These are phyloP conservation scores for Pelecanoides urinatrix DNA, from an alignment of 2,113 vertebrate genomes.

Conservation along the genomic window DNA sequence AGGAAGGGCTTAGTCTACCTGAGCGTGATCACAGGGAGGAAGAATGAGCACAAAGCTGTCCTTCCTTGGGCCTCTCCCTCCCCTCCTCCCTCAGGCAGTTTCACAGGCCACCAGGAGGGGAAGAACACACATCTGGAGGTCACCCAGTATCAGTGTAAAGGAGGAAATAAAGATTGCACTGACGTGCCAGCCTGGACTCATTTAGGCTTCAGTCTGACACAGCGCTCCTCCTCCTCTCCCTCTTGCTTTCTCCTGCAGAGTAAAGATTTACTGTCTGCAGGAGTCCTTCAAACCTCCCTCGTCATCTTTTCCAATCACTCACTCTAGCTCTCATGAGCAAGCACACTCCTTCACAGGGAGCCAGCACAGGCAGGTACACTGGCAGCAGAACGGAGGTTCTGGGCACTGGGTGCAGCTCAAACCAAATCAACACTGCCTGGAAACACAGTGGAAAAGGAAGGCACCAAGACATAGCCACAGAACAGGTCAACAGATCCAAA, in stretches of 20 bases:
- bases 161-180: slow-evolving; percentile 17
- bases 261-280: slow-evolving; percentile 5
- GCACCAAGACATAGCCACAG: background rate
- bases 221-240: slow-evolving; percentile 20
- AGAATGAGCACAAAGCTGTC: background rate
- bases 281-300: slow-evolving; percentile 44
- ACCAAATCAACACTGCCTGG: background rate
- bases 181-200: background rate
- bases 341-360: background rate
- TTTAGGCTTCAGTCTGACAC: slow-evolving; percentile 35
- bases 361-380: background rate
- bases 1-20: background rate
- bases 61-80: background rate
- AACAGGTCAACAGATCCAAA: background rate
- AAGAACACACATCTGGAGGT: slow-evolving; percentile 30
- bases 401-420: background rate
- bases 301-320: background rate
- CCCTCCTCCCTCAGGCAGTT: slow-evolving; percentile 11
- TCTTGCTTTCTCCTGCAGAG: slow-evolving; percentile 8
- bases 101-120: slow-evolving; percentile 21
- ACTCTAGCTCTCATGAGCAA: background rate
- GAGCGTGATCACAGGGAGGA: background rate
- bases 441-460: background rate
- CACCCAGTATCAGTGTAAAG: slow-evolving; percentile 32
- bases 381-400: background rate